Conservation (phyloP, 2,888 invertebrate species). For the Aleiodes leptofemur region DNA sequence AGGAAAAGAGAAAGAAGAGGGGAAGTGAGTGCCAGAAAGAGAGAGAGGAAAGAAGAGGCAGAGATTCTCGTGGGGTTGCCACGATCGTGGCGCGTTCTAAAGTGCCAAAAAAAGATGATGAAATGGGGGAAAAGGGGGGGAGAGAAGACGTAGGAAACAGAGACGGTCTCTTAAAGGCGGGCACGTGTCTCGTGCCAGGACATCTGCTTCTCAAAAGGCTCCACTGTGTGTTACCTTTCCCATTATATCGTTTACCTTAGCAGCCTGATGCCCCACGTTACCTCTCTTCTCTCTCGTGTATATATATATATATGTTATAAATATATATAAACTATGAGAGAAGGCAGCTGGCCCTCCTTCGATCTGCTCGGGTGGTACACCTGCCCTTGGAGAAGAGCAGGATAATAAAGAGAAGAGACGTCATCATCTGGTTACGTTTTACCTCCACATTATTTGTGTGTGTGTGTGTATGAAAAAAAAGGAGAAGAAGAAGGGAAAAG, state of each 20-base stretch:
- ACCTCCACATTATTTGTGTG: neutral
- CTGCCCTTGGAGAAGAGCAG: slow-evolving; percentile 46
- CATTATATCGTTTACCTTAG: slow-evolving; percentile 67
- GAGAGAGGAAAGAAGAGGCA: neutral
- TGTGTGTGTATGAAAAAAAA: neutral
- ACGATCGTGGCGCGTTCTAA: slow-evolving; percentile 37
- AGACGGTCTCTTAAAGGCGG: slow-evolving; percentile 49
- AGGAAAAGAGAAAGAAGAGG: slow-evolving; percentile 41
- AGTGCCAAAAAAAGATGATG: slow-evolving; percentile 35
- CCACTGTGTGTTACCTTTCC: slow-evolving; percentile 65
- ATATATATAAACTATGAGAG: slow-evolving; percentile 18
- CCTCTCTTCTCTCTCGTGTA: slow-evolving; percentile 39
- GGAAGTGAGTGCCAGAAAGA: neutral
- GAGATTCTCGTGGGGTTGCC: slow-evolving; percentile 49
- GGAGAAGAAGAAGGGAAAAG: too few species aligned
- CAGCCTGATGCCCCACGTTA: slow-evolving; percentile 47
- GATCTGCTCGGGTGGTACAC: slow-evolving; percentile 51
- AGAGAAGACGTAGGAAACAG: slow-evolving; percentile 13
- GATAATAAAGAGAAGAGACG: slow-evolving; percentile 4
- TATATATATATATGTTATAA: neutral
- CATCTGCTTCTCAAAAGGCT: slow-evolving; percentile 62
- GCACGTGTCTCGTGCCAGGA: slow-evolving; percentile 63
- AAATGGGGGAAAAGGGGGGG: slow-evolving; percentile 41
- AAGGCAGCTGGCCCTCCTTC: slow-evolving; percentile 55
- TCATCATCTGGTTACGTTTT: slow-evolving; percentile 21